phyloP scores from a whole-genome alignment of 2,888 invertebrate genomes.

The Lepidonotus clava region DNA sequence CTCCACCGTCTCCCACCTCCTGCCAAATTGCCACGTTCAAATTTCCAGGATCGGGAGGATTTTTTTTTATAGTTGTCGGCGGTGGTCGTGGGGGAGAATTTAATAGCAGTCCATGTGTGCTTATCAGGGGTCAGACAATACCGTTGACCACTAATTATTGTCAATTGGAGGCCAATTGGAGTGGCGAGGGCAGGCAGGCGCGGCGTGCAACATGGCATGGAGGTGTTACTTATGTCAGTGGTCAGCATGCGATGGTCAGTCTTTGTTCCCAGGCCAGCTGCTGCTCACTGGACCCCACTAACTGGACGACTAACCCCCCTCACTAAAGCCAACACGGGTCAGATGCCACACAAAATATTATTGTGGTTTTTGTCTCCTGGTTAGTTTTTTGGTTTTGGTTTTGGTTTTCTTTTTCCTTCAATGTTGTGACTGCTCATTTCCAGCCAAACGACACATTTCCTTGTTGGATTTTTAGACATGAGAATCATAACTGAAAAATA shows the following conservation, averaged over 20 bases:
- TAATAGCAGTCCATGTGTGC: slow-evolving; percentile 35
- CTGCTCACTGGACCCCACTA: too few relatives aligned
- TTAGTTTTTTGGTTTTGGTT: too few relatives aligned
- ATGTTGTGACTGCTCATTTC: too few relatives aligned
- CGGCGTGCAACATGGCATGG: slow-evolving; percentile 3
- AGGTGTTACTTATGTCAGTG: slow-evolving; percentile 42
- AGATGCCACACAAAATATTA: too few relatives aligned
- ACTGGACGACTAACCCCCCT: too few relatives aligned
- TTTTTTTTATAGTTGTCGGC: background rate
- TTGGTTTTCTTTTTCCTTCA: too few relatives aligned
- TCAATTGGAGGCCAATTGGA: slow-evolving; percentile 37
- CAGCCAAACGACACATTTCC: too few relatives aligned
- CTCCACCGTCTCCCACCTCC: background rate
- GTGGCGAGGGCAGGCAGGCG: background rate
- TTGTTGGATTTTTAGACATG: too few relatives aligned
- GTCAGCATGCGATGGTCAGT: slow-evolving; percentile 40
- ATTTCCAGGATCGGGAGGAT: slow-evolving; percentile 4
- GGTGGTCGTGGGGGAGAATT: background rate
- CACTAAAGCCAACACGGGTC: too few relatives aligned
- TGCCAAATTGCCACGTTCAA: slow-evolving; percentile 2
- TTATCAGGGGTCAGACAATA: slow-evolving; percentile 9
- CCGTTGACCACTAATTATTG: slow-evolving; percentile 26
- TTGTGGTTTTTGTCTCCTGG: too few relatives aligned
- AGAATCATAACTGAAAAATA: too few relatives aligned
- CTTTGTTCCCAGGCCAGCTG: slow-evolving; percentile 27